Evolutionary conservation across 92 coral and sea anemone species (phyloP).

Genomic region (Pocillopora grandis): DNA sequence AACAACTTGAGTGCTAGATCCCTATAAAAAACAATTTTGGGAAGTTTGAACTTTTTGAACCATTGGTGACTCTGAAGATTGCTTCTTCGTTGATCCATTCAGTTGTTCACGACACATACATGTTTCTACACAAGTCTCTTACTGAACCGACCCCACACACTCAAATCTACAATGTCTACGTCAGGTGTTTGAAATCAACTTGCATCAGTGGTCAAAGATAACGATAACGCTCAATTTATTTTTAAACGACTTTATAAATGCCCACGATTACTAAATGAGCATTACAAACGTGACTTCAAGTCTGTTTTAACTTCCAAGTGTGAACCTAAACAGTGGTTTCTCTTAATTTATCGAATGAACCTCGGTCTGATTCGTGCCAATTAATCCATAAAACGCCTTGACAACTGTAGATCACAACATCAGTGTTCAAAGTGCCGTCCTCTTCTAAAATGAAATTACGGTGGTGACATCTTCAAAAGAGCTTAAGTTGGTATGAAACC

Average conservation of each 20-base stretch:
- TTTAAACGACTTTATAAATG: not conserved
- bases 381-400: not conserved
- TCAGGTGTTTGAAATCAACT: conserved; percentile 3
- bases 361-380: not conserved
- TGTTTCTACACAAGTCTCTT: not conserved
- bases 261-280: no score
- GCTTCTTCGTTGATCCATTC: not conserved
- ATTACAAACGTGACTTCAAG: not conserved
- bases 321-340: not conserved
- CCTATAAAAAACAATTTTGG: not conserved
- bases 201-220: not conserved
- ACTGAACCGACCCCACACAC: not conserved
- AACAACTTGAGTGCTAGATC: not conserved
- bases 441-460: not conserved
- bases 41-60: not conserved
- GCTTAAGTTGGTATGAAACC: not conserved
- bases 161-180: not conserved
- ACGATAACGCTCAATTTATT: not conserved
- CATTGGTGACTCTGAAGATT: not conserved
- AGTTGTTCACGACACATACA: not conserved
- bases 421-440: not conserved
- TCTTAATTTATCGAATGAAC: not conserved
- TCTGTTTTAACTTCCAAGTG: not conserved
- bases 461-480: not conserved
- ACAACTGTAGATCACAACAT: not conserved